Percentiles rank a stretch among this genome's conserved stretches.
These are phyloP conservation scores for Camponotus fellah DNA, from an alignment of 2,888 invertebrate species.

Conservation along the genomic window DNA sequence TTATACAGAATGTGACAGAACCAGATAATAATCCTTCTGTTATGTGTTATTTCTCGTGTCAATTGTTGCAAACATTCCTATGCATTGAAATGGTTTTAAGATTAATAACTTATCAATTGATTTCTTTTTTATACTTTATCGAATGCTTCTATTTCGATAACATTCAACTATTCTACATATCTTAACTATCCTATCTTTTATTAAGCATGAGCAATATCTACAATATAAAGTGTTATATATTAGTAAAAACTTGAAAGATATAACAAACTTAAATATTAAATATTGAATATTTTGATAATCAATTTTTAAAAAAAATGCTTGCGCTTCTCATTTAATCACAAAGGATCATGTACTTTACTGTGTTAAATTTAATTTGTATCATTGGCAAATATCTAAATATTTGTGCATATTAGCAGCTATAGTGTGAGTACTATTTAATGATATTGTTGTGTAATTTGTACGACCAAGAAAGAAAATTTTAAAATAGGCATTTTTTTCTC, in stretches of 20 bases:
- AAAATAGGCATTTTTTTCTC: slow-evolving; percentile 20
- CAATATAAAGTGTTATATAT: slow-evolving; percentile 8
- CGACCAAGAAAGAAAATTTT: background rate
- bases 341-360: slow-evolving; percentile 66
- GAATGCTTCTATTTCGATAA: background rate
- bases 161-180: background rate
- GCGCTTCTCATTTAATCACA: slow-evolving; percentile 70
- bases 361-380: slow-evolving; percentile 60
- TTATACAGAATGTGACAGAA: slow-evolving; percentile 9
- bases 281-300: slow-evolving; percentile 60
- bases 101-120: background rate
- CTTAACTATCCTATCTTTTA: slow-evolving; percentile 11
- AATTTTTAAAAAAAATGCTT: slow-evolving; percentile 71
- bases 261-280: slow-evolving; percentile 73
- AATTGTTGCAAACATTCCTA: background rate
- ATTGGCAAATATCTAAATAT: slow-evolving; percentile 47
- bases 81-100: background rate
- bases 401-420: slow-evolving; percentile 73
- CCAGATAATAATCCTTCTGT: background rate
- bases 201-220: slow-evolving; percentile 36
- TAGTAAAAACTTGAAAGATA: background rate
- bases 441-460: slow-evolving; percentile 34
- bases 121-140: background rate
- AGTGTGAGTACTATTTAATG: slow-evolving; percentile 49
- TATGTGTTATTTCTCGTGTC: background rate